Evolutionary conservation across 2,113 vertebrate species (phyloP), one percentile per base, ranked within the genome.

Genomic region (Cebus imitator): DNA sequence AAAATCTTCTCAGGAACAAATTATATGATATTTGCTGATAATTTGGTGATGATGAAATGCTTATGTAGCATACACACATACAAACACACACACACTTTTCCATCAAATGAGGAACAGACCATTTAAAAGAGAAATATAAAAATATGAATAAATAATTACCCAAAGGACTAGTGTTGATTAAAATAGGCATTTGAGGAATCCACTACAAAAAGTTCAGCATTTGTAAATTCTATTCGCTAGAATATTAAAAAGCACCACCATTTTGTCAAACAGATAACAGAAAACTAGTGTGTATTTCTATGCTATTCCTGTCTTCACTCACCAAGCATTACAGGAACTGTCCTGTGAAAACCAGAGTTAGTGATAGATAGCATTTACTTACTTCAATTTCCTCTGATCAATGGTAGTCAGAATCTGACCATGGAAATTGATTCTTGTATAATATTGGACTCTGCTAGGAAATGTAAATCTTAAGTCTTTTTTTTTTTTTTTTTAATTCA

Each of bases 131-230:
- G 27, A 90, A 21, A 82, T 76, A 76, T 32, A 81, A 89, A 27
- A 7, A 8, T 45, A 45, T 55, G 11, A 83, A 87, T 57, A 95
- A 76, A 83, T 32, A 87, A 88, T 76, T 92, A 55, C 4, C 17
- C 32, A 87, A 58, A 57, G 27, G 43, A 61, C 57, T 55, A 72
- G 52, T 21, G 55, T 52, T 40, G 52, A 93, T 85, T 85, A 80
- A 90, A 90, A 85, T 6, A 90, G 55, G 75, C n/a, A 90, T 61
- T 80, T 86, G 43, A 94, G 87, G 73, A 90, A 90, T 55, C 64
- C 9, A 64, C 86, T 86, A 48, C 55, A 37, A 45, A 85, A 95
- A 88, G 9, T 32, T 32, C 6, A 48, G 8, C 25, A 57, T 23
- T 37, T 21, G 4, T 55, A 48, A 40, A 68, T 32, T 32, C 20